Percentiles rank a stretch among this genome's conserved stretches.
Conservation (phyloP, 1,140 invertebrate genomes). For the Drosophila truncata region DNA sequence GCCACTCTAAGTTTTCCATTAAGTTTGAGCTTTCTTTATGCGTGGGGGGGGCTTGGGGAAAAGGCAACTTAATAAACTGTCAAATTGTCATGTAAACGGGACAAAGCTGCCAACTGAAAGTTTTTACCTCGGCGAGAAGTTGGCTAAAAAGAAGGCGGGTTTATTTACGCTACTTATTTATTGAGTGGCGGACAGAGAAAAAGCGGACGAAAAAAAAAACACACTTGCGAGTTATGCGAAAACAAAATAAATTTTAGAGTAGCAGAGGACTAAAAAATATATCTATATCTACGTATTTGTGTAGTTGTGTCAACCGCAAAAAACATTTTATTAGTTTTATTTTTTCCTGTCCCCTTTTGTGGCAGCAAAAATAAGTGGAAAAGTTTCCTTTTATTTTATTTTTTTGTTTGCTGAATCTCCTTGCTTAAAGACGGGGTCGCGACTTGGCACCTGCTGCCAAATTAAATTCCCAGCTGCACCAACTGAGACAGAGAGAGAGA, state of each 20-base stretch:
- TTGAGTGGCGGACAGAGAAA: conserved; percentile 51
- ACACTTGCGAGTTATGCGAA: conserved; percentile 69
- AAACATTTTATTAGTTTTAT: conserved; percentile 40
- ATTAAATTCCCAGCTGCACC: conserved; percentile 56
- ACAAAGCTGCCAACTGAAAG: conserved; percentile 63
- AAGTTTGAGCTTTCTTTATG: neutral
- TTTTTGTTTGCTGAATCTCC: conserved; percentile 47
- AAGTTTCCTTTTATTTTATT: conserved; percentile 74
- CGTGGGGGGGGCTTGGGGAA: neutral
- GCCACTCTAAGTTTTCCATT: conserved; percentile 31
- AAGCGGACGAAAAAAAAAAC: conserved; percentile 31
- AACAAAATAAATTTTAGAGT: conserved; percentile 79
- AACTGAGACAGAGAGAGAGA: conserved; percentile 24
- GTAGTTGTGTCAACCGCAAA: conserved; percentile 60
- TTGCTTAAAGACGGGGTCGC: conserved; percentile 67
- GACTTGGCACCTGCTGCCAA: conserved; percentile 71
- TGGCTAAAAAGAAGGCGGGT: conserved; percentile 32
- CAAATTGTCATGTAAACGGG: conserved; percentile 76
- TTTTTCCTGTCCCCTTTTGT: conserved; percentile 13
- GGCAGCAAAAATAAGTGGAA: conserved; percentile 74
- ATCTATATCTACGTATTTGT: conserved; percentile 19
- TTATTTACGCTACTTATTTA: conserved; percentile 78
- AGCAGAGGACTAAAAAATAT: conserved; percentile 29
- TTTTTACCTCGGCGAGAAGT: conserved; percentile 39
- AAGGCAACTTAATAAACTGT: conserved; percentile 56